A percentile compares a stretch with the other conserved stretches of the same genome.
phyloP scores from a whole-genome alignment of 2,113 vertebrate species.

The Capra hircus region DNA sequence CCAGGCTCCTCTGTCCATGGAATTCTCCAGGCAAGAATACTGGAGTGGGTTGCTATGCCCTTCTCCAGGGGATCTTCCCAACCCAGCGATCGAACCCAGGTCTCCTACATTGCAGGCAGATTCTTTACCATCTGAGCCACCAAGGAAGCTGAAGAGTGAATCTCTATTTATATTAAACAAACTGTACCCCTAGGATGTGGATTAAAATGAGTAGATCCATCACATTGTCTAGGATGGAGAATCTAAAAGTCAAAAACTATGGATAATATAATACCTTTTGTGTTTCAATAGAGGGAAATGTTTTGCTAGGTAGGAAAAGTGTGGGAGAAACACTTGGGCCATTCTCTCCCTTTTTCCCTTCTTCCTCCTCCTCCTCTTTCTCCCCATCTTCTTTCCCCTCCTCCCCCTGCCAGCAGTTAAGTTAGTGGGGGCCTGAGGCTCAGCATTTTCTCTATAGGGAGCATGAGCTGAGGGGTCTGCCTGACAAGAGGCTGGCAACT shows the following conservation, averaged over 20 bases:
- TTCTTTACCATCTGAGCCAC: not conserved
- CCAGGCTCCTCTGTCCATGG: not conserved
- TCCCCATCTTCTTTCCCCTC: not conserved
- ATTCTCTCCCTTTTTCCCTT: not conserved
- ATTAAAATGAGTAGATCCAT: not conserved
- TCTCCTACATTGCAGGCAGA: not conserved
- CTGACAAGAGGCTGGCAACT: not conserved
- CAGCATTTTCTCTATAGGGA: not conserved
- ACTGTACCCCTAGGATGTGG: not conserved
- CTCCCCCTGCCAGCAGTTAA: not conserved
- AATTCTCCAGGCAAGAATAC: not conserved
- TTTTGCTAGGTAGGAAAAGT: not conserved
- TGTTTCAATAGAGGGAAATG: not conserved
- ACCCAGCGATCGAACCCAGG: not conserved
- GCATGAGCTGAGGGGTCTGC: not conserved
- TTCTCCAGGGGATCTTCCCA: not conserved
- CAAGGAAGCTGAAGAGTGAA: not conserved
- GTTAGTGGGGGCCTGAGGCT: not conserved
- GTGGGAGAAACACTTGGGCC: not conserved
- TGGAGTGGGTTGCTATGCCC: not conserved
- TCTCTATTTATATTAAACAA: conserved; percentile 21
- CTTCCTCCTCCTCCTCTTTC: not conserved
- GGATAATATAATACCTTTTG: not conserved
- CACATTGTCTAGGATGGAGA: not conserved
- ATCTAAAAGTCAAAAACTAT: not conserved